Percentiles rank a stretch among this genome's conserved stretches.
Conservation (phyloP, 2,888 invertebrate genomes). For the Macrophya alboannulata region DNA sequence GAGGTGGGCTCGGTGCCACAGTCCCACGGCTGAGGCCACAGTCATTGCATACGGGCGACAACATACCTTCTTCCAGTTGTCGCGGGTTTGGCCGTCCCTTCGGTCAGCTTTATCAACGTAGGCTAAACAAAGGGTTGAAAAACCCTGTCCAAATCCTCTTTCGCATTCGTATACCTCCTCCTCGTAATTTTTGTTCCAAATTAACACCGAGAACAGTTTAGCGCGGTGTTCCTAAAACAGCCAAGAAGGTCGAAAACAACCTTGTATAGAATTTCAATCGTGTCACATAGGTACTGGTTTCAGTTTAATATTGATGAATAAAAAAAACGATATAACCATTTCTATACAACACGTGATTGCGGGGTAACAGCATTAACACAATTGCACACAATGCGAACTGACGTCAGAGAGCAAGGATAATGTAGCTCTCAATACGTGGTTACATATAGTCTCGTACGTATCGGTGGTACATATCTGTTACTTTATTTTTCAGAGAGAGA, state of each 20-base stretch:
- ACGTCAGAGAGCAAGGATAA: no score
- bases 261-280: background rate
- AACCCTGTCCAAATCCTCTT: background rate
- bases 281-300: background rate
- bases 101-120: constrained; percentile 51
- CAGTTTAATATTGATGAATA: background rate
- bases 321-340: no score
- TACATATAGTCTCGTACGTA: background rate
- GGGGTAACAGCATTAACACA: no score
- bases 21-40: constrained; percentile 80
- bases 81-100: constrained; percentile 53
- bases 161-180: background rate
- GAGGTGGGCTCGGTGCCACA: constrained; percentile 81
- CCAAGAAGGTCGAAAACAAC: background rate
- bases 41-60: constrained; percentile 78
- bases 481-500: background rate
- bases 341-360: no score
- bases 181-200: background rate
- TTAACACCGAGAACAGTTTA: background rate
- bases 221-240: constrained; percentile 23
- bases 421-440: no score
- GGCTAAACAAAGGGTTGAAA: background rate
- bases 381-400: no score
- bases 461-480: background rate
- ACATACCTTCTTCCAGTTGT: constrained; percentile 66